Conservation (phyloP, 2,113 vertebrate species). For the Malurus elegans region DNA sequence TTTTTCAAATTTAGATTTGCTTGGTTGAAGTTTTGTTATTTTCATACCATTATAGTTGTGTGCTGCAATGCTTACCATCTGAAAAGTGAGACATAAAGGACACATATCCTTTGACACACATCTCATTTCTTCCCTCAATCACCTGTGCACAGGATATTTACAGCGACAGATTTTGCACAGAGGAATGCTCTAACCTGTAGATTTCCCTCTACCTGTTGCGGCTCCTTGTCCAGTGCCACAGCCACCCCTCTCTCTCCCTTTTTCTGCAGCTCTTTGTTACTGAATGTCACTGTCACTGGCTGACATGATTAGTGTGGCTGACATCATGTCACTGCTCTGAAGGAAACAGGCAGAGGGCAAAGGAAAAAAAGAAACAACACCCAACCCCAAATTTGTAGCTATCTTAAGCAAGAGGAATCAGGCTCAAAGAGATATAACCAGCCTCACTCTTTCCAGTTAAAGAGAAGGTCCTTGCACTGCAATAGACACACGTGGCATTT, state of each 20-base stretch:
- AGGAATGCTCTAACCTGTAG: background rate
- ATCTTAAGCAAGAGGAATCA: background rate
- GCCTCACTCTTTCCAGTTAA: background rate
- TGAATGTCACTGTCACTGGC: slow-evolving; percentile 51
- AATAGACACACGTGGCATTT: background rate
- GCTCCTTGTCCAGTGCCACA: background rate
- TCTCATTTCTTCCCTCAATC: background rate
- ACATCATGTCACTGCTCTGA: slow-evolving; percentile 45
- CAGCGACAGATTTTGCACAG: background rate
- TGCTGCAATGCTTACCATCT: background rate
- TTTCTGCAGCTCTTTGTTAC: slow-evolving; percentile 48
- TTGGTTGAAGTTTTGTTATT: background rate
- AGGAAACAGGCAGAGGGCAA: slow-evolving; percentile 31
- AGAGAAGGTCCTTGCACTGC: background rate
- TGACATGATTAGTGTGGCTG: slow-evolving; percentile 59
- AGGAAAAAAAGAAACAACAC: background rate
- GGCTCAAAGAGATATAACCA: background rate
- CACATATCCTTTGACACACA: background rate
- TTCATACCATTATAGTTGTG: background rate
- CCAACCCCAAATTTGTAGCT: background rate
- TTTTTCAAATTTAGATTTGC: background rate
- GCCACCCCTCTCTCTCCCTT: background rate
- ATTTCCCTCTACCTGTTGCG: background rate
- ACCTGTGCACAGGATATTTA: background rate
- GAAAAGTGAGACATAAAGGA: background rate